These are phyloP conservation scores for Junonia oenone DNA, from an alignment of 2,888 invertebrate species.

Conservation along the genomic window DNA sequence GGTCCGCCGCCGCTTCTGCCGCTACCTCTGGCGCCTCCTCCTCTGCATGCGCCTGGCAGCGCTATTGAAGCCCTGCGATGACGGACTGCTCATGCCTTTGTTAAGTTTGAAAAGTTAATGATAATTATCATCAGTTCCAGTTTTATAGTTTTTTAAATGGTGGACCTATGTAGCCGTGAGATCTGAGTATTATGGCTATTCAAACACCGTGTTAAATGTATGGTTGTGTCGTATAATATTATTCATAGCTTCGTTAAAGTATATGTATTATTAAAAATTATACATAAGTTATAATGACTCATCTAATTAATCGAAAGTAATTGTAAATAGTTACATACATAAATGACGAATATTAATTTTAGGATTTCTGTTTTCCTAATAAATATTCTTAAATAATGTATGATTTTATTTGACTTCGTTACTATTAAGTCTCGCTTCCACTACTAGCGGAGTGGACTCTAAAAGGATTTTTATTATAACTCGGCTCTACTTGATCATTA, in stretches of 20 bases:
- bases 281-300: constrained; percentile 61
- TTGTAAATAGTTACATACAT: constrained; percentile 69
- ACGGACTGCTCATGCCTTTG: constrained; percentile 59
- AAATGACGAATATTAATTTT: constrained; percentile 56
- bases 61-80: constrained; percentile 52
- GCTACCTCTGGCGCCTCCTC: constrained; percentile 46
- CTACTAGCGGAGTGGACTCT: too few relatives aligned
- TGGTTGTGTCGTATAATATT: constrained; percentile 78
- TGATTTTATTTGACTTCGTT: constrained; percentile 33
- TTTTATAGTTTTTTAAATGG: constrained; percentile 71
- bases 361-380: constrained; percentile 76
- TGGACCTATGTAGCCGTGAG: constrained; percentile 61
- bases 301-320: constrained; percentile 63
- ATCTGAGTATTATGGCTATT: constrained; percentile 43
- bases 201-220: constrained; percentile 74
- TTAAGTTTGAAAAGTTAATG: constrained; percentile 72
- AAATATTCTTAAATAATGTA: constrained; percentile 52
- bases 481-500: too few relatives aligned
- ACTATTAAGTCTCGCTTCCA: neutral
- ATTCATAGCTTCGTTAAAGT: constrained; percentile 74
- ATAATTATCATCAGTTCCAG: constrained; percentile 71
- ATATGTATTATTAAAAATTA: constrained; percentile 63
- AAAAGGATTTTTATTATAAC: too few relatives aligned
- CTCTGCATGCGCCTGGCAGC: constrained; percentile 74
- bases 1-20: constrained; percentile 50